Evolutionary conservation across 2,888 invertebrate species (phyloP).

Genomic region (Lucinisca nassula): DNA sequence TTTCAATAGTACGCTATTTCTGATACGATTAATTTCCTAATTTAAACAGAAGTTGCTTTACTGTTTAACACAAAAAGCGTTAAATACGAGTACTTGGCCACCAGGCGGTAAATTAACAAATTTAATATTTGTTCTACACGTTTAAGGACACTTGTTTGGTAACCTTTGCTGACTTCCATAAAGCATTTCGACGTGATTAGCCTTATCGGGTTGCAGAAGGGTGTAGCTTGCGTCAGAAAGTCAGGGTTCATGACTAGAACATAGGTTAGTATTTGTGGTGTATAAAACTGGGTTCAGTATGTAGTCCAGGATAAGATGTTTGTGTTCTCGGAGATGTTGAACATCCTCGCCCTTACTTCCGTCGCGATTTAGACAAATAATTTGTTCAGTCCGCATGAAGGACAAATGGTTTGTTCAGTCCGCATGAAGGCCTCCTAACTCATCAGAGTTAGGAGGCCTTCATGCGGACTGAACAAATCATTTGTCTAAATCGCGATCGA

Average conservation of each 20-base stretch:
- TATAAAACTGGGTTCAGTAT: neutral
- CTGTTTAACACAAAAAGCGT: constrained; percentile 22
- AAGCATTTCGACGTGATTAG: neutral
- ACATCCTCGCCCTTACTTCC: no score
- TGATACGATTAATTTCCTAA: constrained; percentile 57
- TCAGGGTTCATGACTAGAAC: neutral
- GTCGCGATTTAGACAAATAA: no score
- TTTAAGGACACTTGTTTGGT: constrained; percentile 6
- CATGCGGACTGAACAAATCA: no score
- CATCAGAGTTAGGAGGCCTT: no score
- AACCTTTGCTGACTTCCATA: neutral
- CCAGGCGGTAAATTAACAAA: constrained; percentile 18
- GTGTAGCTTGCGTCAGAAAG: neutral
- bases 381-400: no score
- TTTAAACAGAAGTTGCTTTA: constrained; percentile 57
- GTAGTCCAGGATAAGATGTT: neutral
- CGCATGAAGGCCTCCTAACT: no score
- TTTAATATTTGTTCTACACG: constrained; percentile 6
- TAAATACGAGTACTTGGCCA: constrained; percentile 12
- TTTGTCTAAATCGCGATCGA: no score
- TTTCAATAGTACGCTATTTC: constrained; percentile 60
- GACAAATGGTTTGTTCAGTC: no score
- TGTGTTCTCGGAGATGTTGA: no score
- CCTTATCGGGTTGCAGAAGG: constrained; percentile 6
- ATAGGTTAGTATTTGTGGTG: neutral